phyloP scores from a whole-genome alignment of 64 coral and sea anemone genomes.

The Hydrozoanthus tunicans region DNA sequence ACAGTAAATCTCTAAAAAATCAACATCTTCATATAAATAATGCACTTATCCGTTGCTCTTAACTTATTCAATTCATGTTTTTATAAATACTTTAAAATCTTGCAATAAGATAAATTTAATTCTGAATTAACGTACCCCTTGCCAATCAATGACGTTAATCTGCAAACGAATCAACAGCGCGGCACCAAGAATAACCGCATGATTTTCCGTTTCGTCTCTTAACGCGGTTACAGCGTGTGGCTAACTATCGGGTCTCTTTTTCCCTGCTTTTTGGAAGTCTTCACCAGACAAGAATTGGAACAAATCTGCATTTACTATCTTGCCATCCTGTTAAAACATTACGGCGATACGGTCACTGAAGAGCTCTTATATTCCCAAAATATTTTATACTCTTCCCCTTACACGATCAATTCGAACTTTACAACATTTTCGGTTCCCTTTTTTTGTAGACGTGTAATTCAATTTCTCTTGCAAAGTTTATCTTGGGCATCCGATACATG shows the following conservation, averaged over 20 bases:
- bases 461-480: no score
- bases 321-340: conserved; percentile 20
- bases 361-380: no score
- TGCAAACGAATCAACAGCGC: neutral
- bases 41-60: neutral
- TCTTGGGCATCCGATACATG: no score
- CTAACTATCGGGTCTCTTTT: conserved; percentile 4
- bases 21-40: neutral
- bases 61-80: no score
- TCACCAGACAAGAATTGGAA: neutral
- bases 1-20: neutral
- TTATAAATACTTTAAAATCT: no score
- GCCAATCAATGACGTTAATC: conserved; percentile 26
- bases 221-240: neutral
- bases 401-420: no score
- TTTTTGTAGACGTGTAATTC: no score
- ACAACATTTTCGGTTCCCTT: no score
- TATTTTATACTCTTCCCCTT: no score
- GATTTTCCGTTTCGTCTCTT: conserved; percentile 10
- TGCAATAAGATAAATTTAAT: neutral
- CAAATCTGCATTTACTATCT: neutral
- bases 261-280: neutral
- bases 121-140: conserved; percentile 5
- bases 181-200: conserved; percentile 9
- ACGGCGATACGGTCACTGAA: neutral